Percentiles rank a stretch among this genome's conserved stretches.
phyloP scores from a whole-genome alignment of 2,113 vertebrate genomes.

The Centrocercus urophasianus region DNA sequence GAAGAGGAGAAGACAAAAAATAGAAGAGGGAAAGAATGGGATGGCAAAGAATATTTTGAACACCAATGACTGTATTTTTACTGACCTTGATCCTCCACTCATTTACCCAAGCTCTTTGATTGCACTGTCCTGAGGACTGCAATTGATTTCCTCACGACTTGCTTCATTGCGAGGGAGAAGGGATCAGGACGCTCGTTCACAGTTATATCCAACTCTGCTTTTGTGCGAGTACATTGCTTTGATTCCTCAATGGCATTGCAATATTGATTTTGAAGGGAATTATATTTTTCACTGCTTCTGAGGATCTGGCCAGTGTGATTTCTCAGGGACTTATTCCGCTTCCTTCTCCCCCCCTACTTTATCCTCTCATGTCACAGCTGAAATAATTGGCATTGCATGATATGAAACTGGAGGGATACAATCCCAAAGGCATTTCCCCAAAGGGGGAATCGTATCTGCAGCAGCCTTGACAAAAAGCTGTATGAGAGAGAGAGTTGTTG shows the following conservation, averaged over 20 bases:
- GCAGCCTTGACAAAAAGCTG: background rate
- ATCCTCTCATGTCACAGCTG: constrained; percentile 46
- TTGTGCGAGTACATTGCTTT: constrained; percentile 20
- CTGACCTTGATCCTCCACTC: background rate
- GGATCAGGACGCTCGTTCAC: constrained; percentile 24
- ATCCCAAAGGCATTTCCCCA: background rate
- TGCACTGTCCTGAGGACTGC: background rate
- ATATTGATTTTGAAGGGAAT: constrained; percentile 72
- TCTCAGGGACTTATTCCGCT: constrained; percentile 19
- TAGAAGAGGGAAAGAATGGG: background rate
- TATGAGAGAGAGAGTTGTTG: background rate
- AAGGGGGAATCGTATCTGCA: background rate
- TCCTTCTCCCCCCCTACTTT: constrained; percentile 25
- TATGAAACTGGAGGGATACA: background rate
- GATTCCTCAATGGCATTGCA: constrained; percentile 63
- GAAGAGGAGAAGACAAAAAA: constrained; percentile 40
- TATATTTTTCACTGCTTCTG: constrained; percentile 58
- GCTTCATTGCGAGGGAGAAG: constrained; percentile 4
- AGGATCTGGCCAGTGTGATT: constrained; percentile 43
- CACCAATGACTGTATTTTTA: background rate
- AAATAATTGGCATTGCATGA: constrained; percentile 59
- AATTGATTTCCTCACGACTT: constrained; percentile 45
- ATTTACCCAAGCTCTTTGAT: constrained; percentile 31
- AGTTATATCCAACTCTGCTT: constrained; percentile 18
- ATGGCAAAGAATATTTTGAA: background rate